A percentile compares a stretch with the other conserved stretches of the same genome.
phyloP scores from a whole-genome alignment of 2,113 vertebrate genomes.

The Vicugna pacos region DNA sequence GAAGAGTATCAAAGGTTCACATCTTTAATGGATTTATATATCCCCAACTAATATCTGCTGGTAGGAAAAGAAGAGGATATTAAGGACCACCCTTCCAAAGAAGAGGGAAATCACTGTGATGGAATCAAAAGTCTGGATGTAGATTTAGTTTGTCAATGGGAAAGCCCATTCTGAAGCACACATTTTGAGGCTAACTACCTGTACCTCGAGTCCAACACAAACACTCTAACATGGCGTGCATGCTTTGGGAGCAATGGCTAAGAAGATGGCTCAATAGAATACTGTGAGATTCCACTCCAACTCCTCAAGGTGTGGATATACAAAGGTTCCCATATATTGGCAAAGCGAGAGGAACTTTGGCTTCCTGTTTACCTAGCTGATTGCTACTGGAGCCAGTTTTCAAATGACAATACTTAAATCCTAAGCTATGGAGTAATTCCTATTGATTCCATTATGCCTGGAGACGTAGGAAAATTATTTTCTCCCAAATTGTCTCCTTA shows the following conservation, averaged over 20 bases:
- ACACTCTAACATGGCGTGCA: rapidly evolving
- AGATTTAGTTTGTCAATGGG: not conserved
- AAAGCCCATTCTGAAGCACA: not conserved
- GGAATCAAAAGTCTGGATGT: not conserved
- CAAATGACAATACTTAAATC: not conserved
- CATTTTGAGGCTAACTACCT: not conserved
- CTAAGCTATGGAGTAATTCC: not conserved
- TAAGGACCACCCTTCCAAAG: not conserved
- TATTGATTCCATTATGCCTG: not conserved
- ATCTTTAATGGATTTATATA: not conserved
- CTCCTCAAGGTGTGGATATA: not conserved
- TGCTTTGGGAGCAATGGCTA: not conserved
- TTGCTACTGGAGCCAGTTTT: not conserved
- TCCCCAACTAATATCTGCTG: not conserved
- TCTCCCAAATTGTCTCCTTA: not conserved
- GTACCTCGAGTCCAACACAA: not conserved
- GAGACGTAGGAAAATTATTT: not conserved
- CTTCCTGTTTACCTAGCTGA: not conserved
- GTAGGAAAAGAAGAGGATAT: not conserved
- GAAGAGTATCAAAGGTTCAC: not conserved
- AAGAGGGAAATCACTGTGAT: not conserved
- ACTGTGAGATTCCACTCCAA: not conserved
- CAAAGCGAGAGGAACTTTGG: not conserved
- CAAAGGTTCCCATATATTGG: not conserved
- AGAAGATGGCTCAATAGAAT: not conserved